Evolutionary conservation across 2,888 invertebrate genomes (phyloP), one percentile per base, ranked within the genome.

Genomic region (Salpingus planirostris): DNA sequence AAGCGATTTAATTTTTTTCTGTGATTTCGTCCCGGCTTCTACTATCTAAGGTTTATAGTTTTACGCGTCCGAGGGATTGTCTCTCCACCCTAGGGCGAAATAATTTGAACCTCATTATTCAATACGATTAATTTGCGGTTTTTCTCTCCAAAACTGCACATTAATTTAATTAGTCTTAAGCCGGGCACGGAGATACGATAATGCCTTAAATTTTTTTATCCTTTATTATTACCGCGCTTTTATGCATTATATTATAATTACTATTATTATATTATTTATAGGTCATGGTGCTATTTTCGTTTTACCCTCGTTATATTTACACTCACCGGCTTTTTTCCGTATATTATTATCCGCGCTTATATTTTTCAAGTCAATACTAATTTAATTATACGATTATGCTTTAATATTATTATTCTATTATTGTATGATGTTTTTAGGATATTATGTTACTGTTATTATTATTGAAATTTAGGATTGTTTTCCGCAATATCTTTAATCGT

Each of bases 401-500:
- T 40, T 36, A 14, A 34, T 18, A 5, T 8, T 6, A 5, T 24
- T 26, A 38, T 34, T 31, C 13, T 31, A 18, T 26, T 22, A 23
- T 27, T 29, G 15, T 11, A 36, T 32, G 30, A 34, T 42, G 37
- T 40, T 38, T 45, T 31, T 42, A 41, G 36, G 31, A 37, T 31
- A 39, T 18, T 34, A 34, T 33, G 29, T 36, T 41, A 45, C 42
- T 33, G 45, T 38, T 18, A 36, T 36, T 33, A 30, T 36, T 41
- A 45, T 42, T 33, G 45, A 39, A 46, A 40, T 40, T 18, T 45
- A 49, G 54, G 52, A 55, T 49, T 55, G 55, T 54, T 55, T 49
- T 52, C 42, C 21, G 31, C 34, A 31, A 30, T 37, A 29, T 18
- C 18, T 34, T 46, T 48, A 39, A 49, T 43, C 44, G 44, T 41